Percentiles rank a stretch among this genome's conserved stretches.
Conservation (phyloP, 2,888 invertebrate genomes). For the Dinocampus coccinellae region DNA sequence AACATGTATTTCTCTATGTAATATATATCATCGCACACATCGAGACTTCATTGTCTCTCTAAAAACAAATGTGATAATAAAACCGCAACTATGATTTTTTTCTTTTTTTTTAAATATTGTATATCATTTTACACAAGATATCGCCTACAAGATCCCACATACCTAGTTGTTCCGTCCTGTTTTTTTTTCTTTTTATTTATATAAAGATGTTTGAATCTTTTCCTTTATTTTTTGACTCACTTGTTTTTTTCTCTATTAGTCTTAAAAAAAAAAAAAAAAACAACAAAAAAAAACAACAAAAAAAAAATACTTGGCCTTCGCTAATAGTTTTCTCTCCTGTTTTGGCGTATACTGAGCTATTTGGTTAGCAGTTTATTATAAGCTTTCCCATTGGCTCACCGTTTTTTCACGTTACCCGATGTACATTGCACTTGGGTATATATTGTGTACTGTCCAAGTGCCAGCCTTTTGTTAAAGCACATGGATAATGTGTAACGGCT, state of each 20-base stretch:
- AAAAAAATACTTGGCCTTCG: slow-evolving; percentile 1
- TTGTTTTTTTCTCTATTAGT: background rate
- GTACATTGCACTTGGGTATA: slow-evolving; percentile 66
- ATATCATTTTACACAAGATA: slow-evolving; percentile 23
- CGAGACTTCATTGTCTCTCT: slow-evolving; percentile 17
- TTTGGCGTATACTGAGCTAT: background rate
- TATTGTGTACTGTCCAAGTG: slow-evolving; percentile 62
- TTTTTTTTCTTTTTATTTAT: background rate
- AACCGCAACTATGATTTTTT: background rate
- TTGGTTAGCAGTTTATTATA: background rate
- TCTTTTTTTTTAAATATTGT: background rate
- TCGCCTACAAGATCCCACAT: background rate
- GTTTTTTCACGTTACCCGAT: slow-evolving; percentile 63
- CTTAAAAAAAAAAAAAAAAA: background rate
- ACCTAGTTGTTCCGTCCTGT: no score
- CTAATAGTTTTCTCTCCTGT: background rate
- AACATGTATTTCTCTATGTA: background rate
- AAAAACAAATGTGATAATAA: background rate
- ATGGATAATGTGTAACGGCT: slow-evolving; percentile 68
- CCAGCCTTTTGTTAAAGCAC: slow-evolving; percentile 68
- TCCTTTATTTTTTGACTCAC: background rate
- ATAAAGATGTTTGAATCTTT: background rate
- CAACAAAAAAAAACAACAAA: background rate
- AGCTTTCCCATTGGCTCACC: slow-evolving; percentile 45
- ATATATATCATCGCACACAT: background rate